Evolutionary conservation across 1,140 invertebrate genomes (phyloP).

Genomic region (Drosophila azteca): DNA sequence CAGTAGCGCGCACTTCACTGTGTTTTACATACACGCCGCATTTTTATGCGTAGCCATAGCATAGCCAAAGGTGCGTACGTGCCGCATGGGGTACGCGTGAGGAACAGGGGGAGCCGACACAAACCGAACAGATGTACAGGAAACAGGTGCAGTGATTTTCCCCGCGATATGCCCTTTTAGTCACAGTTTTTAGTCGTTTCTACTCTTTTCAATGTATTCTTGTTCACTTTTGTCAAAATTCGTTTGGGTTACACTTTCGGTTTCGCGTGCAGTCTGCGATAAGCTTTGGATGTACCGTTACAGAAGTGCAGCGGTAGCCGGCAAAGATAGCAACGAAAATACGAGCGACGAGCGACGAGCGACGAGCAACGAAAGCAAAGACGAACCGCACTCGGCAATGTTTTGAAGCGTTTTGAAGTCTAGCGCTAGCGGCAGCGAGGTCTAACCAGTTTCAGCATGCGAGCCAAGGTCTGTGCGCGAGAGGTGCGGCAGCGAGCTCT

Average conservation of each 20-base stretch:
- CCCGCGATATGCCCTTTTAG: constrained; percentile 19
- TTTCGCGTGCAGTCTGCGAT: constrained; percentile 33
- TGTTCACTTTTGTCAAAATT: constrained; percentile 24
- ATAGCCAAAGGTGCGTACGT: constrained; percentile 71
- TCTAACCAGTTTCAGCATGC: constrained; percentile 32
- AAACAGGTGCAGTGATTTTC: constrained; percentile 64
- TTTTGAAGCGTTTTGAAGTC: constrained; percentile 45
- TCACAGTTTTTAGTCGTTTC: constrained; percentile 5
- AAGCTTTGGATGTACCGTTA: constrained; percentile 18
- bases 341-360: neutral
- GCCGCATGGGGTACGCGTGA: constrained; percentile 23
- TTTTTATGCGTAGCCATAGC: constrained; percentile 65
- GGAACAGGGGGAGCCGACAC: neutral
- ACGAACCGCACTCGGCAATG: constrained; percentile 59
- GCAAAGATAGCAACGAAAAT: neutral
- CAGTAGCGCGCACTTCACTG: constrained; percentile 51
- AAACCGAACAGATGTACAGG: constrained; percentile 52
- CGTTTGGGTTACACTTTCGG: constrained; percentile 40
- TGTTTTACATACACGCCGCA: constrained; percentile 34
- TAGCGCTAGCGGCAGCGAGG: constrained; percentile 45
- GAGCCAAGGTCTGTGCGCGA: neutral
- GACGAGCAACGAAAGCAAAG: neutral
- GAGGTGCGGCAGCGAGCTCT: neutral
- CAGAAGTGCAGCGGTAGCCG: constrained; percentile 8
- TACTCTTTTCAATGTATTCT: neutral